Conservation (phyloP, 2,113 vertebrate genomes). For the Elachura formosa region DNA sequence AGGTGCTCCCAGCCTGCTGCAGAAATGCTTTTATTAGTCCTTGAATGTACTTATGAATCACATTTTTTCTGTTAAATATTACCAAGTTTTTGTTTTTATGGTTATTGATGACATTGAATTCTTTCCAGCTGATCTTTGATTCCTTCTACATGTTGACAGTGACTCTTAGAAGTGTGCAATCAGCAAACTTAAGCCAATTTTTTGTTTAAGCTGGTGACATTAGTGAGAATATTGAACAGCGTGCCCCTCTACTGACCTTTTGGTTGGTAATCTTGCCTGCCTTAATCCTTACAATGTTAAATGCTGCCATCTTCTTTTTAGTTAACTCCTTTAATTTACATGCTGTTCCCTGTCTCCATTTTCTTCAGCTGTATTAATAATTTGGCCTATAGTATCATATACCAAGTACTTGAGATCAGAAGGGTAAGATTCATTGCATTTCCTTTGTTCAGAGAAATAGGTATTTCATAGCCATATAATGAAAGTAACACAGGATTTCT, state of each 20-base stretch:
- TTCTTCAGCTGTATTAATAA: neutral
- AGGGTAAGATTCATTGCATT: neutral
- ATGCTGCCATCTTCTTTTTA: slow-evolving; percentile 1
- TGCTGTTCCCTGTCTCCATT: neutral
- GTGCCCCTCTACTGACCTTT: neutral
- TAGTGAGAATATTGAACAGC: neutral
- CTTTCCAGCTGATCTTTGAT: neutral
- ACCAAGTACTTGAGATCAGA: neutral
- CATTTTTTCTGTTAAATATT: neutral
- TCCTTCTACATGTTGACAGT: neutral
- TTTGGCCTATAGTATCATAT: neutral
- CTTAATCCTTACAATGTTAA: neutral
- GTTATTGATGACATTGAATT: neutral
- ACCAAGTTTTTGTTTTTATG: neutral
- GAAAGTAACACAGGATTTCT: neutral
- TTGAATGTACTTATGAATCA: neutral
- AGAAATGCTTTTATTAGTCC: neutral
- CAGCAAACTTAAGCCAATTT: neutral
- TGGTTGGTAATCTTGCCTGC: neutral
- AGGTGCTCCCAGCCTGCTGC: neutral
- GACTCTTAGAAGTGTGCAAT: neutral
- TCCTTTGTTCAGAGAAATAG: neutral
- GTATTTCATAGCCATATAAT: neutral
- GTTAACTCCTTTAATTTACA: neutral
- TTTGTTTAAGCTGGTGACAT: neutral